These are phyloP conservation scores for Melanotus villosus DNA, from an alignment of 2,888 invertebrate species.

Conservation along the genomic window DNA sequence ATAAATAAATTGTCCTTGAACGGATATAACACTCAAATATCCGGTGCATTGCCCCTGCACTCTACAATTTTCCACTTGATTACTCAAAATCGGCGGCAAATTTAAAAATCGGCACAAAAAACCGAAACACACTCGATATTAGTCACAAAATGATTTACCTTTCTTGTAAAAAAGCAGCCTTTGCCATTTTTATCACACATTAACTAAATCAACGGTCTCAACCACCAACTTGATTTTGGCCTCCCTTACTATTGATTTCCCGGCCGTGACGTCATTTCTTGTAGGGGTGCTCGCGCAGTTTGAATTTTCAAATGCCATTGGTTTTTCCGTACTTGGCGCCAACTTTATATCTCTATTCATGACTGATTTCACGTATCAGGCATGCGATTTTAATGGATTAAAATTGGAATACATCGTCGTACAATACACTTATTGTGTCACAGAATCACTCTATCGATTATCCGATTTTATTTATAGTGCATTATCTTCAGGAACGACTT, in stretches of 20 bases:
- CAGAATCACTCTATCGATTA: slow-evolving; percentile 33
- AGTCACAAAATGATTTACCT: slow-evolving; percentile 68
- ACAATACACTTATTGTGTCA: slow-evolving; percentile 28
- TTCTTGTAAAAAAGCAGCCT: slow-evolving; percentile 79
- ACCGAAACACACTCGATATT: slow-evolving; percentile 31
- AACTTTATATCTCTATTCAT: slow-evolving; percentile 62
- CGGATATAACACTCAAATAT: slow-evolving; percentile 42
- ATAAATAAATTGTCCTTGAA: slow-evolving; percentile 50
- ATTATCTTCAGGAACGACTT: too few species aligned
- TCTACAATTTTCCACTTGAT: slow-evolving; percentile 39
- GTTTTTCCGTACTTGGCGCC: slow-evolving; percentile 61
- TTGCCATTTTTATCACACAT: slow-evolving; percentile 82
- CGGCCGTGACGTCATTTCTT: slow-evolving; percentile 58
- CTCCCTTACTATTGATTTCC: slow-evolving; percentile 62
- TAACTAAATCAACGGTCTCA: slow-evolving; percentile 61
- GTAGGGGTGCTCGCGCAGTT: slow-evolving; percentile 54
- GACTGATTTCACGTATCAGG: slow-evolving; percentile 50
- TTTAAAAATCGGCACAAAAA: slow-evolving; percentile 41
- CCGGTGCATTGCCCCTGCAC: slow-evolving; percentile 49
- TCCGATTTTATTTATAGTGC: not conserved
- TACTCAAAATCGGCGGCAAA: slow-evolving; percentile 50
- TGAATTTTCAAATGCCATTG: slow-evolving; percentile 55
- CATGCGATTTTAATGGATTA: slow-evolving; percentile 39
- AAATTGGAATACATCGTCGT: slow-evolving; percentile 27
- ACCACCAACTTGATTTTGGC: slow-evolving; percentile 62